These are phyloP conservation scores for Epizoanthus fatuus DNA, from an alignment of 92 coral and sea anemone genomes.

Conservation along the genomic window DNA sequence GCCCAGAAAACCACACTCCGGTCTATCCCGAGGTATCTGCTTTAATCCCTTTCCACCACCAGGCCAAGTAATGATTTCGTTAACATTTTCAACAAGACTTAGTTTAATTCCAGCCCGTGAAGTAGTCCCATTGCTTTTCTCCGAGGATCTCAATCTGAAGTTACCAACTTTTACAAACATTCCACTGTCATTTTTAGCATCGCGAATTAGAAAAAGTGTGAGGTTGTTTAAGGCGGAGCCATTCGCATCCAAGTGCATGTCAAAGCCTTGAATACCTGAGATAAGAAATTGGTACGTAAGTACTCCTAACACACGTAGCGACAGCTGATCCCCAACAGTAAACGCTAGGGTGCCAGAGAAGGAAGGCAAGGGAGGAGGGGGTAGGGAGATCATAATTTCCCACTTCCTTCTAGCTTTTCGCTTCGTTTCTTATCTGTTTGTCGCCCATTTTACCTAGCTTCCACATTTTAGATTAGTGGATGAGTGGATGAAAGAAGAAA, in stretches of 20 bases:
- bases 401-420: no score
- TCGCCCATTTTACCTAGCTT: no score
- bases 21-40: conserved; percentile 75
- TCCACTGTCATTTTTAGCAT: not conserved
- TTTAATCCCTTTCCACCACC: conserved; percentile 28
- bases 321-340: no score
- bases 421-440: no score
- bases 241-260: conserved; percentile 31
- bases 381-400: no score
- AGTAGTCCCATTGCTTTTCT: not conserved
- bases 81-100: not conserved
- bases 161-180: conserved; percentile 24
- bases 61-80: conserved; percentile 12
- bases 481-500: no score
- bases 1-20: conserved; percentile 85
- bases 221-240: conserved; percentile 33
- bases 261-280: conserved; percentile 41
- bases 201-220: conserved; percentile 33
- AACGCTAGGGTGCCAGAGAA: no score
- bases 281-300: not conserved
- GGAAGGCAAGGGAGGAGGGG: no score
- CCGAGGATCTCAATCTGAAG: not conserved
- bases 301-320: no score
- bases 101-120: not conserved
- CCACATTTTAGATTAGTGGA: no score